A percentile compares a stretch with the other conserved stretches of the same genome.
phyloP scores from a whole-genome alignment of 2,797 vertebrate species.

The Anas acuta region DNA sequence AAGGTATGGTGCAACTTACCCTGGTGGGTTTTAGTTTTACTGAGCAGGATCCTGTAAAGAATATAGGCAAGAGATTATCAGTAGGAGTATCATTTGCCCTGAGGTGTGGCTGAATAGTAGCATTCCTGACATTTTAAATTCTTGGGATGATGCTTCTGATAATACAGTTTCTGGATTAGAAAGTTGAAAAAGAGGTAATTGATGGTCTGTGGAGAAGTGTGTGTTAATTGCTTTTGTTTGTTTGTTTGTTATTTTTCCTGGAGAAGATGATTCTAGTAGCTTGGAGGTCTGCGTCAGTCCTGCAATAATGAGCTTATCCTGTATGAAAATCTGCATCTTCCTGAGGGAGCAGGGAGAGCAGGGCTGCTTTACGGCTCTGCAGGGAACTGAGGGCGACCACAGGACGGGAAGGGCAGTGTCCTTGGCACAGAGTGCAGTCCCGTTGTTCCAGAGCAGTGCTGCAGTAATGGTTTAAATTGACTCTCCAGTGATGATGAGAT shows the following conservation, averaged over 20 bases:
- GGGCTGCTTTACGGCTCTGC: not conserved
- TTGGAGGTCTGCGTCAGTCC: not conserved
- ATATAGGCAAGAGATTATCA: conserved; percentile 59
- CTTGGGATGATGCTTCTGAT: conserved; percentile 54
- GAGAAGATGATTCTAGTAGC: not conserved
- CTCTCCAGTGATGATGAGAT: not conserved
- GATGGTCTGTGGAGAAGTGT: not conserved
- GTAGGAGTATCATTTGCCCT: conserved; percentile 73
- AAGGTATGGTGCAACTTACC: not conserved
- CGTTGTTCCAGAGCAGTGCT: not conserved
- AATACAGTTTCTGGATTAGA: conserved; percentile 76
- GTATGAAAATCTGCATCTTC: not conserved
- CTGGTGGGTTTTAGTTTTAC: not conserved
- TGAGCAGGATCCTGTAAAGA: not conserved
- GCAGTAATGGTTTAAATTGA: accelerated
- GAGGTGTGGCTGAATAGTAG: conserved; percentile 61
- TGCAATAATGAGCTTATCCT: not conserved
- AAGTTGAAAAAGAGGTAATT: conserved; percentile 77
- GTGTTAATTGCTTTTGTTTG: not conserved
- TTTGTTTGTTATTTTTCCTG: too few relatives aligned
- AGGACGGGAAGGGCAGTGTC: not conserved
- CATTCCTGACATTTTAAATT: conserved; percentile 2
- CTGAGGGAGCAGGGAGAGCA: not conserved
- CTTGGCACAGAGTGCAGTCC: not conserved
- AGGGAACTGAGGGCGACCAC: not conserved